Conservation (phyloP, 2,797 vertebrate species). For the Hypotaenidia philippensis region DNA sequence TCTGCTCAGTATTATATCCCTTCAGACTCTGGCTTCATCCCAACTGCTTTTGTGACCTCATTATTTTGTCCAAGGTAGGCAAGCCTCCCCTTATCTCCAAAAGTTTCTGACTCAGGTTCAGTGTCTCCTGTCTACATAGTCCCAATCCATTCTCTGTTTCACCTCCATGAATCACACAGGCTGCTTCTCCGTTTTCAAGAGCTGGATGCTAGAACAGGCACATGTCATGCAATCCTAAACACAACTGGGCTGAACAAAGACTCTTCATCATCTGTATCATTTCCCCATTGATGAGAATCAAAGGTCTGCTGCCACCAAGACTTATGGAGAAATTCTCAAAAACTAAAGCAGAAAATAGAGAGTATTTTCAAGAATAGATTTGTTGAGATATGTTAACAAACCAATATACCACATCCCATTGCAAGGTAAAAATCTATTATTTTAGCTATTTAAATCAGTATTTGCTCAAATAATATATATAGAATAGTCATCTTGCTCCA, state of each 20-base stretch:
- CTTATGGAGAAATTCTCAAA: not conserved
- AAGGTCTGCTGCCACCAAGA: not conserved
- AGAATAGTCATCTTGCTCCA: not conserved
- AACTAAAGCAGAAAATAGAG: not conserved
- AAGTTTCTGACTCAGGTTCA: too few relatives aligned
- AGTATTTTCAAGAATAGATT: not conserved
- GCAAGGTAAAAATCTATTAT: not conserved
- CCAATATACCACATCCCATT: too few relatives aligned
- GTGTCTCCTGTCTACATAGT: not conserved
- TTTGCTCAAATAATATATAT: not conserved
- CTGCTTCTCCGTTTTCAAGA: not conserved
- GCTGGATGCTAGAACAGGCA: not conserved
- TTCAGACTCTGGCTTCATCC: not conserved
- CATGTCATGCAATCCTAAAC: not conserved
- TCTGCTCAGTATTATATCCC: not conserved
- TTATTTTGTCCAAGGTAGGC: not conserved
- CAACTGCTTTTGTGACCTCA: not conserved
- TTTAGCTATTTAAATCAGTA: not conserved
- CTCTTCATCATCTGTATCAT: not conserved
- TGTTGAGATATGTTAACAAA: not conserved
- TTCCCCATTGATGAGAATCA: not conserved
- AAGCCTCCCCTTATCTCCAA: not conserved
- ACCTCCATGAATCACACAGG: not conserved
- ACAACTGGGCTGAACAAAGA: not conserved
- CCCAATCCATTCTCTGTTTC: not conserved